Evolutionary conservation across 2,888 invertebrate genomes (phyloP).

Genomic region (Brachyptera risi): DNA sequence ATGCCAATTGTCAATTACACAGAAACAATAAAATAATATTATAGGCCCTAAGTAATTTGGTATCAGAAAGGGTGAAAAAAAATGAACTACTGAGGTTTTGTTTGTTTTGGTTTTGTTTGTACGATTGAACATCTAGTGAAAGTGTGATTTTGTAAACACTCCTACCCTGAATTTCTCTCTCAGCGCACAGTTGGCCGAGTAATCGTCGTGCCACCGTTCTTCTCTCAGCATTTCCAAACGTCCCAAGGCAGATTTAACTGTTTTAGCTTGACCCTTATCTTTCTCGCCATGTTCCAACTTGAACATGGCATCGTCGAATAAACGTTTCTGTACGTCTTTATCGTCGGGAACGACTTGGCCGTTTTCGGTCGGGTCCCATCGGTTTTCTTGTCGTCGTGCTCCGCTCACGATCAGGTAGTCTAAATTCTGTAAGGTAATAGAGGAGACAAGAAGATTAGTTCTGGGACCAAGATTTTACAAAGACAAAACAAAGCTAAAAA

Average conservation of each 20-base stretch:
- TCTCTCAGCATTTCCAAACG: conserved; percentile 75
- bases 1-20: too few relatives aligned
- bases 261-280: conserved; percentile 67
- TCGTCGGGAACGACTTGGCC: conserved; percentile 91
- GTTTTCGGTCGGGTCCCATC: conserved; percentile 97
- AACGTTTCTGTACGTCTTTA: conserved; percentile 79
- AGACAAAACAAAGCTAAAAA: too few relatives aligned
- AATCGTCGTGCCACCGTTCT: conserved; percentile 86
- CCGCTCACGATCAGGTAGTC: conserved; percentile 95
- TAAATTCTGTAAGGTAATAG: conserved; percentile 85
- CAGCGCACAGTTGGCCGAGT: conserved; percentile 80
- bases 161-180: conserved; percentile 84
- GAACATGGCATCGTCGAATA: conserved; percentile 97
- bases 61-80: too few relatives aligned
- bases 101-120: too few relatives aligned
- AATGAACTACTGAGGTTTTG: too few relatives aligned
- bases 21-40: too few relatives aligned
- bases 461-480: too few relatives aligned
- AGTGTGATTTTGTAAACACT: too few relatives aligned
- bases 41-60: too few relatives aligned
- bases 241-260: conserved; percentile 67
- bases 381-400: conserved; percentile 91
- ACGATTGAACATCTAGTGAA: too few relatives aligned
- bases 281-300: conserved; percentile 88
- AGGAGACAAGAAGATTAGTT: too few relatives aligned